A percentile compares a stretch with the other conserved stretches of the same genome.
phyloP scores from a whole-genome alignment of 2,888 invertebrate genomes.

The Hirtodrosophila histrioides region DNA sequence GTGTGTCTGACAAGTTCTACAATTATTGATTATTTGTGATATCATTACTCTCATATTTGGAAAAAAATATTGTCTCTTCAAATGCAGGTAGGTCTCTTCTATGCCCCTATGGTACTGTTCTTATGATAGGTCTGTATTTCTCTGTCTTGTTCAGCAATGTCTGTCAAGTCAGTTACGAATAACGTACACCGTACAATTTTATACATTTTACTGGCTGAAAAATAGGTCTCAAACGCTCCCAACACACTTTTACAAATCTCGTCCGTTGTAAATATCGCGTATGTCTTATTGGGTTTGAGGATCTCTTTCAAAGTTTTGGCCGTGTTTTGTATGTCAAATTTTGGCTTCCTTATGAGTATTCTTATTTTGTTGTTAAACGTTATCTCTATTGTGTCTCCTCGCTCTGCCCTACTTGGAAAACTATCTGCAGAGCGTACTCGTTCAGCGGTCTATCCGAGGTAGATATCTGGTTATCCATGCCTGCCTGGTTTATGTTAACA shows the following conservation, averaged over 20 bases:
- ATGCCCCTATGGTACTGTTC: too few relatives aligned
- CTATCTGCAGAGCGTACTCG: too few relatives aligned
- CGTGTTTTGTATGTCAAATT: not conserved
- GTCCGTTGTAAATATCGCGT: not conserved
- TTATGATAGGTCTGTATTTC: too few relatives aligned
- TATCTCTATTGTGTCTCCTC: too few relatives aligned
- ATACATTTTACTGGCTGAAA: not conserved
- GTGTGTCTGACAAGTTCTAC: constrained; percentile 1
- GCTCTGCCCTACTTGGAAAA: too few relatives aligned
- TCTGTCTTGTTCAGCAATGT: too few relatives aligned
- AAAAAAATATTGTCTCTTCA: constrained; percentile 5
- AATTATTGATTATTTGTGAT: constrained; percentile 3
- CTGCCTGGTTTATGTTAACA: too few relatives aligned
- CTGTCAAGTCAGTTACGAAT: too few relatives aligned
- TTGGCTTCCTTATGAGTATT: not conserved
- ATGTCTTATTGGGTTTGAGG: not conserved
- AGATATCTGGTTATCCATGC: too few relatives aligned
- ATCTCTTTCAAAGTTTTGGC: not conserved
- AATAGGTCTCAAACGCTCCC: too few relatives aligned
- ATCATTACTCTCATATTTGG: not conserved
- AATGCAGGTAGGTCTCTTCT: too few relatives aligned
- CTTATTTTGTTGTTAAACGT: constrained; percentile 1
- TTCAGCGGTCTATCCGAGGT: too few relatives aligned
- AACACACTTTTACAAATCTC: not conserved
- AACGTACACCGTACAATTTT: not conserved